Evolutionary conservation across 64 coral and sea anemone genomes (phyloP), one percentile per base, ranked within the genome.

Genomic region (Porites lutea): DNA sequence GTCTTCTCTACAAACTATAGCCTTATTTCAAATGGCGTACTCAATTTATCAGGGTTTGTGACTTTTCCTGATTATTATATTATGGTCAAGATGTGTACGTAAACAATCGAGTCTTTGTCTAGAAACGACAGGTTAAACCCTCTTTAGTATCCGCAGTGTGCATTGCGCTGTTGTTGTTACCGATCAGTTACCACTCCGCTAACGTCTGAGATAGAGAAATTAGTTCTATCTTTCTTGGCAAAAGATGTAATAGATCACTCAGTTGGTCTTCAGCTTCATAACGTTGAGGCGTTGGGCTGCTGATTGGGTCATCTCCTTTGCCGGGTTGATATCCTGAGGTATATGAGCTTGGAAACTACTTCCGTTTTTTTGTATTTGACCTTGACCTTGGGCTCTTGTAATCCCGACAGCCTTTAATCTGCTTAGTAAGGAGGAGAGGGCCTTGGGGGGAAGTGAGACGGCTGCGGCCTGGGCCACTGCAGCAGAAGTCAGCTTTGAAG

Each of bases 361-460:
- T 68, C 62, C 27, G 78, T 61, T 62, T 53, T 81, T 81, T 27
- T 81, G 78, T 22, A 81, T 27, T 84, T 84, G 81, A 84, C 81
- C 63, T 68, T 68, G 61, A 84, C 78, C 52, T 59, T 59, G 54
- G 13, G 59, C 62, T 51, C 5, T 3, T 51, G 81, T 4, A 8
- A 18, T 18, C 18, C 16, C 63, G 6, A 48, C 47, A 21, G 9
- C 47, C n/a, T 84, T 84, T 19, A 84, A 47, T 52, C 62, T 67
- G 16, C 59, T 84, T 2, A 84, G 47, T 48, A 84, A 68, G 4
- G 81, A 68, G 10, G 81, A 62, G 48, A 84, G 67, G 18, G 81
- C 81, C 46, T 84, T 84, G 10, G 81, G 81, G 68, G 81, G 81
- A 4, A 84, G 59, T 8, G 81, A 68, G 1, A 37, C 27, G 37